Evolutionary conservation across 2,797 vertebrate genomes (phyloP).

Genomic region (Ciconia nigra): DNA sequence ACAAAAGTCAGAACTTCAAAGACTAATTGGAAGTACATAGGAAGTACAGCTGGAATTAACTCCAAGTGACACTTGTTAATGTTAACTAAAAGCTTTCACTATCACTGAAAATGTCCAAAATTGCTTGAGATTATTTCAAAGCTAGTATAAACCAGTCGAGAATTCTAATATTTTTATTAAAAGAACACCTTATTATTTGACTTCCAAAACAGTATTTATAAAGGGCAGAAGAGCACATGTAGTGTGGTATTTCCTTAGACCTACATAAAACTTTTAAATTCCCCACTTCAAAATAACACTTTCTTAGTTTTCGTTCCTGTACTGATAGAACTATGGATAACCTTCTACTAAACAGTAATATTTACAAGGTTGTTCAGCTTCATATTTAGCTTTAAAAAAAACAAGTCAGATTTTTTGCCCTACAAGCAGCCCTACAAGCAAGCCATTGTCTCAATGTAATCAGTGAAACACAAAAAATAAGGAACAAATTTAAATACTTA

Average conservation of each 20-base stretch:
- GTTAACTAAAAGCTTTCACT: not conserved
- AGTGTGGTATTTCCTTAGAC: not conserved
- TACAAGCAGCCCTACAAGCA: not conserved
- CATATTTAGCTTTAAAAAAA: not conserved
- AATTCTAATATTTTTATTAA: not conserved
- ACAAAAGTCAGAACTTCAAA: not conserved
- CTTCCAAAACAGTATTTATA: not conserved
- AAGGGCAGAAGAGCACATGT: not conserved
- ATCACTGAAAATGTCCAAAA: not conserved
- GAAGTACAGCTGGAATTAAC: not conserved
- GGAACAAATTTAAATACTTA: constrained; percentile 74
- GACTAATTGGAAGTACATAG: not conserved
- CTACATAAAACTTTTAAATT: not conserved
- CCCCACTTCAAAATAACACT: not conserved
- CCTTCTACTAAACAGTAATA: not conserved
- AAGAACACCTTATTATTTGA: not conserved
- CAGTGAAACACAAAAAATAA: not conserved
- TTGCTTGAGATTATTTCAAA: not conserved
- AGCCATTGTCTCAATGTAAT: not conserved
- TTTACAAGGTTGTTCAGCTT: not conserved
- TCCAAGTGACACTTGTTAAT: not conserved
- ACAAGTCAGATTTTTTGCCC: not conserved
- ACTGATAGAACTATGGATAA: not conserved
- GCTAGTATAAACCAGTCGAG: not conserved
- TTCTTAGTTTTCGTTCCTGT: not conserved